These are phyloP conservation scores for Trinorchestia longiramus DNA, from an alignment of 1,140 invertebrate species.

Conservation along the genomic window DNA sequence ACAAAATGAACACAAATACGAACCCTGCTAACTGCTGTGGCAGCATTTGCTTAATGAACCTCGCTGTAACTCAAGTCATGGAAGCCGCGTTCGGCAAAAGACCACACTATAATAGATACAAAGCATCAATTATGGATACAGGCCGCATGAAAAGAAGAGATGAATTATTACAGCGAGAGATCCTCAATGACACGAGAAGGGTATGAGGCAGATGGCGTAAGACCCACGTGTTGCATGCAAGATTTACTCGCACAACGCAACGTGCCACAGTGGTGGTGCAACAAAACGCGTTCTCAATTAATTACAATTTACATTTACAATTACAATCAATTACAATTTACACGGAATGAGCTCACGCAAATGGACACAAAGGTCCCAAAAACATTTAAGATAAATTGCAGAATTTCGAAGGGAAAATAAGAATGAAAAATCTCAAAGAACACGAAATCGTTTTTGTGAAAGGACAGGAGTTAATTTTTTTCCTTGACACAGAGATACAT, in stretches of 20 bases:
- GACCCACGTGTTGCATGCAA: constrained; percentile 18
- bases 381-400: neutral
- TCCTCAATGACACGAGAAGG: constrained; percentile 32
- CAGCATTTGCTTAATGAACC: neutral
- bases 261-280: neutral
- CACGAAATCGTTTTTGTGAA: neutral
- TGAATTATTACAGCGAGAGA: neutral
- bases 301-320: no score
- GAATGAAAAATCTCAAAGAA: neutral
- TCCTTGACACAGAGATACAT: no score
- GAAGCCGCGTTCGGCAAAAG: neutral
- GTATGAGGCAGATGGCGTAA: neutral
- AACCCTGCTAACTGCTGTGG: neutral
- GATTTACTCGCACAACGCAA: neutral
- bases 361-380: neutral
- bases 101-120: neutral
- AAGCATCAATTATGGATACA: constrained; percentile 27
- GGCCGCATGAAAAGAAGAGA: constrained; percentile 15
- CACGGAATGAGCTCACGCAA: neutral
- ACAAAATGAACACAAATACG: neutral
- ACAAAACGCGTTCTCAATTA: neutral
- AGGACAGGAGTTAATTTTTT: neutral
- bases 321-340: no score
- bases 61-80: neutral
- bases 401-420: neutral